phyloP scores from a whole-genome alignment of 2,113 vertebrate species.

The Rutilus rutilus region DNA sequence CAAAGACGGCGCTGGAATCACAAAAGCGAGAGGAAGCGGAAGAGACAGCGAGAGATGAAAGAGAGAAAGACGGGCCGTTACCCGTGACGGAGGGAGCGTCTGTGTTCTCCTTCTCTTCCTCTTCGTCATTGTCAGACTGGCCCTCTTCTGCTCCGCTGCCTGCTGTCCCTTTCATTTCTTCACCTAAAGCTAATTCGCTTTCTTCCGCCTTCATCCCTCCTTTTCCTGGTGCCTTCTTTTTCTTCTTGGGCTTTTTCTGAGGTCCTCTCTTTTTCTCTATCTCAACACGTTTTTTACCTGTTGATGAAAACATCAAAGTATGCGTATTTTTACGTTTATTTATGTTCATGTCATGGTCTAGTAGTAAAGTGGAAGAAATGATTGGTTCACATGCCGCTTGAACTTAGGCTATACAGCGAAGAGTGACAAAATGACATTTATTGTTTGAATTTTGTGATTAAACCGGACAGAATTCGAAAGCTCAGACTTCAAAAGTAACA shows the following conservation, averaged over 20 bases:
- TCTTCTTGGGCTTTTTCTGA: slow-evolving; percentile 84
- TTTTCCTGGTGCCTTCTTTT: slow-evolving; percentile 73
- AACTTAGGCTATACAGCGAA: too few relatives aligned
- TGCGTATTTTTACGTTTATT: too few relatives aligned
- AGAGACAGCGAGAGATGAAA: slow-evolving; percentile 26
- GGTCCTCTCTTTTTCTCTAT: slow-evolving; percentile 82
- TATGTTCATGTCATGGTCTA: too few relatives aligned
- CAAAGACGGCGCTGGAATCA: background rate
- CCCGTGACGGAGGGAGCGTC: slow-evolving; percentile 21
- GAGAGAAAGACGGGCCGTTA: slow-evolving; percentile 15
- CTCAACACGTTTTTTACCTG: slow-evolving; percentile 67
- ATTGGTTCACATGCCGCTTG: too few relatives aligned
- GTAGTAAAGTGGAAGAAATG: too few relatives aligned
- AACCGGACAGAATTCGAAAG: too few relatives aligned
- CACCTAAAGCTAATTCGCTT: slow-evolving; percentile 67
- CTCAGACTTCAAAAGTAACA: too few relatives aligned
- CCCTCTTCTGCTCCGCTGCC: slow-evolving; percentile 66
- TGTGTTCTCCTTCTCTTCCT: slow-evolving; percentile 57
- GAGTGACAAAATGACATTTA: too few relatives aligned
- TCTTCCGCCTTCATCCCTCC: slow-evolving; percentile 61
- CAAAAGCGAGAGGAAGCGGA: background rate
- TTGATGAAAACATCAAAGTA: background rate
- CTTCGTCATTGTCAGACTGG: slow-evolving; percentile 75
- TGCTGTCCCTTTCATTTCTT: slow-evolving; percentile 57
- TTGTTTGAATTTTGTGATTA: too few relatives aligned